These are phyloP conservation scores for Mallateleia sp. DNA, from an alignment of 2,888 invertebrate species.

Conservation along the genomic window DNA sequence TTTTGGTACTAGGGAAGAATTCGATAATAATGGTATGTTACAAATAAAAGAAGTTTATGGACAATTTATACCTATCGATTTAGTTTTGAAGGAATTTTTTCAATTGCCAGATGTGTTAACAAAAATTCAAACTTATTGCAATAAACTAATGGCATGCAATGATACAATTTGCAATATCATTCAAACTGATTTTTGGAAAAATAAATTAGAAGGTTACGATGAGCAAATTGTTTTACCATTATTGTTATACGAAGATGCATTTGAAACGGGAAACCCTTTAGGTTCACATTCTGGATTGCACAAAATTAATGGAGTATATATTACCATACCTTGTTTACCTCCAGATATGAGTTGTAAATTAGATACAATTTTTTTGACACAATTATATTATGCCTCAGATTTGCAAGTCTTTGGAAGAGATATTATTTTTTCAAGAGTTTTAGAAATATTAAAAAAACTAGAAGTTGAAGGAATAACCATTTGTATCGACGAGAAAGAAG, in stretches of 20 bases:
- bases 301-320: conserved; percentile 58
- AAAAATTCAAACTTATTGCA: not conserved
- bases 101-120: conserved; percentile 10
- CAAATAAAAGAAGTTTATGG: conserved; percentile 3
- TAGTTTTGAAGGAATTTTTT: conserved; percentile 19
- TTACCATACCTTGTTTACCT: conserved; percentile 57
- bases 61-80: conserved; percentile 10
- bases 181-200: conserved; percentile 57
- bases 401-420: conserved; percentile 16
- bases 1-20: conserved; percentile 16
- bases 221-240: conserved; percentile 14
- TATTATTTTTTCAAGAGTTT: conserved; percentile 9
- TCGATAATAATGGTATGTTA: not conserved
- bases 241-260: conserved; percentile 62
- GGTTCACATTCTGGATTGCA: conserved; percentile 55
- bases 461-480: conserved; percentile 66
- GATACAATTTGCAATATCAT: conserved; percentile 3
- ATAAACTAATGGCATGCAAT: not conserved
- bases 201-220: conserved; percentile 30
- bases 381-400: conserved; percentile 69
- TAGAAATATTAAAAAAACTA: conserved; percentile 60
- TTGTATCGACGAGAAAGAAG: conserved; percentile 5
- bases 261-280: conserved; percentile 69
- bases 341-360: conserved; percentile 61
- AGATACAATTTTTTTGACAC: conserved; percentile 63